phyloP scores from a whole-genome alignment of 2,888 invertebrate species.

The Nephrotoma appendiculata region DNA sequence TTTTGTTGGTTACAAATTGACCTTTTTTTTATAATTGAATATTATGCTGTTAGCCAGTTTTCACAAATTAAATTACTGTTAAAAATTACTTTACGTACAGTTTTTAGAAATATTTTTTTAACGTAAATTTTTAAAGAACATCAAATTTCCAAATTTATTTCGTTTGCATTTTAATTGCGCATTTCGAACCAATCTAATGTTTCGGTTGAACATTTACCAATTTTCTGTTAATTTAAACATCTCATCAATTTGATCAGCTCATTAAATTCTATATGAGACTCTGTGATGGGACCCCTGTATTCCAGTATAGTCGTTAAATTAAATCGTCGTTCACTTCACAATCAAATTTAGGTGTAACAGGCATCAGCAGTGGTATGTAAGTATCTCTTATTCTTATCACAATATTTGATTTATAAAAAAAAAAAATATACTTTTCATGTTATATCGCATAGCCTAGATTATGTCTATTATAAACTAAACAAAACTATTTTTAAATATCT shows the following conservation, averaged over 20 bases:
- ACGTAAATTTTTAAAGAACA: no score
- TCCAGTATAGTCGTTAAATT: background rate
- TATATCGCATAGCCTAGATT: background rate
- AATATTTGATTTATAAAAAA: background rate
- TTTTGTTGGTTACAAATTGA: no score
- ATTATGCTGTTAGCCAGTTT: no score
- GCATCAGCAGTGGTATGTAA: background rate
- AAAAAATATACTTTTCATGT: background rate
- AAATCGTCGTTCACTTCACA: background rate
- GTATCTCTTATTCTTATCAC: background rate
- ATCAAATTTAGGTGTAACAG: background rate
- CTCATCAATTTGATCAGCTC: background rate
- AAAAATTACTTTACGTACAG: no score
- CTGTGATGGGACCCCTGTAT: background rate
- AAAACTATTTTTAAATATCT: background rate
- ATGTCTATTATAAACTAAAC: background rate
- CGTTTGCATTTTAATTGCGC: no score
- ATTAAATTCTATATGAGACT: background rate
- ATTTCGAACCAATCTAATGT: no score
- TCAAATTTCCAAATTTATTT: no score
- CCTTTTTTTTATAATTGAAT: no score
- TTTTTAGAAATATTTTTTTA: no score
- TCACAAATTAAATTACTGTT: no score
- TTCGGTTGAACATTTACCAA: background rate
- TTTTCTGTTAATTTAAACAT: background rate